A percentile compares a stretch with the other conserved stretches of the same genome.
Evolutionary conservation across 1,140 invertebrate genomes (phyloP).

Genomic region (Cyrtorhinus lividipennis): DNA sequence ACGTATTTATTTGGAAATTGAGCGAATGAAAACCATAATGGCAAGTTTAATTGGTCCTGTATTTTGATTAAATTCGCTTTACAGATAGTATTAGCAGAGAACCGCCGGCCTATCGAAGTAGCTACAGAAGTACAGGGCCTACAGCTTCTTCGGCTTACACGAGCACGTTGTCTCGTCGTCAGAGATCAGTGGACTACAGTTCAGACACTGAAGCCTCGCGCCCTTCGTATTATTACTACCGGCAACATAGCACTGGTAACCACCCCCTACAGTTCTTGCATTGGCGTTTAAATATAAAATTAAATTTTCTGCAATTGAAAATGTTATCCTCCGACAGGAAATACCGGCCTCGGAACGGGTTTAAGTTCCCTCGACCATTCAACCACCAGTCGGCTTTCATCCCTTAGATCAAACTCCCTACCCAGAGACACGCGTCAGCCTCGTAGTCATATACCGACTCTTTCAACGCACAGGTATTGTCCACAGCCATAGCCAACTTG

Average conservation of each 20-base stretch:
- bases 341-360: constrained; percentile 21
- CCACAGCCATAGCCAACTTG: too few species aligned
- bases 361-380: constrained; percentile 6
- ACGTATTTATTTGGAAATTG: neutral
- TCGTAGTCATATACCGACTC: constrained; percentile 26
- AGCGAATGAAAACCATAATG: neutral
- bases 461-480: constrained; percentile 31
- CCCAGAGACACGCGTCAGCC: constrained; percentile 52
- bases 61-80: neutral
- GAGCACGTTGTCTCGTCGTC: constrained; percentile 45
- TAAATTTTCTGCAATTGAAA: neutral
- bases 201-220: constrained; percentile 86
- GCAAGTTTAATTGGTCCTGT: neutral
- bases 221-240: constrained; percentile 61
- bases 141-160: constrained; percentile 23
- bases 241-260: constrained; percentile 29
- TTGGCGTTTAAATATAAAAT: neutral
- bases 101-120: constrained; percentile 13
- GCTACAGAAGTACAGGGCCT: constrained; percentile 11
- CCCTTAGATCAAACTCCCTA: constrained; percentile 45
- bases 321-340: constrained; percentile 29
- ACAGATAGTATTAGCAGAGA: constrained; percentile 5
- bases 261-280: neutral
- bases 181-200: constrained; percentile 68
- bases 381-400: constrained; percentile 1